These are phyloP conservation scores for Doryteuthis pealeii DNA, from an alignment of 1,140 invertebrate species.

Conservation along the genomic window DNA sequence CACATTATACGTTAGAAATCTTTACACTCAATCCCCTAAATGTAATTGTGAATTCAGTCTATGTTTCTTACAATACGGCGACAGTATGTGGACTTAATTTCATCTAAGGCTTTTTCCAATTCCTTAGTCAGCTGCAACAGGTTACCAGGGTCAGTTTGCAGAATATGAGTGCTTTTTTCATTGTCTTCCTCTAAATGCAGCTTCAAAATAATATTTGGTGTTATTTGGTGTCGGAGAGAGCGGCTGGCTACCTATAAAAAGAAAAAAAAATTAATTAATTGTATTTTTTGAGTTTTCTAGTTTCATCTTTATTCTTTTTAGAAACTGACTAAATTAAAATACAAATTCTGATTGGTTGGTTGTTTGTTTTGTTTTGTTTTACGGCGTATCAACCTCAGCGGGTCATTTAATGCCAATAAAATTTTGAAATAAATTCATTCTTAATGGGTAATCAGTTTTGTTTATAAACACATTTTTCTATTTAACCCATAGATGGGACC, in stretches of 20 bases:
- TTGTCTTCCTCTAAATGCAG: constrained; percentile 58
- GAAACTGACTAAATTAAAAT: neutral
- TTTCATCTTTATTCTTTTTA: too few relatives aligned
- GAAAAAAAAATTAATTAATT: constrained; percentile 20
- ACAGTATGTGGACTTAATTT: constrained; percentile 63
- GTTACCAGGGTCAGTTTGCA: constrained; percentile 71
- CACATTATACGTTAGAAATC: too few relatives aligned
- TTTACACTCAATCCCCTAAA: too few relatives aligned
- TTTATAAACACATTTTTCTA: too few relatives aligned
- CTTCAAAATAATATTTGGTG: constrained; percentile 66
- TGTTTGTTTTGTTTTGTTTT: too few relatives aligned
- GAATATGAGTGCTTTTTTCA: constrained; percentile 56
- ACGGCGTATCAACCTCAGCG: too few relatives aligned
- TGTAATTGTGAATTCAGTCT: constrained; percentile 28
- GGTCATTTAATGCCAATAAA: too few relatives aligned
- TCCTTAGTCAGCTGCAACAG: constrained; percentile 66
- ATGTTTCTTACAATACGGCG: constrained; percentile 56
- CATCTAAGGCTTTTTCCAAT: constrained; percentile 67
- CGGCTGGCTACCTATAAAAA: constrained; percentile 66
- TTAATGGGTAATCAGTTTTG: too few relatives aligned
- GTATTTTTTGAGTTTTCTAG: neutral
- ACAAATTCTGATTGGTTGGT: too few relatives aligned
- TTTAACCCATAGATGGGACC: too few relatives aligned
- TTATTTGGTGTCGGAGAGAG: constrained; percentile 64
- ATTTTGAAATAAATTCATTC: too few relatives aligned